Conservation (phyloP, 2,113 vertebrate genomes). For the Cyprinodon brontotheroides region DNA sequence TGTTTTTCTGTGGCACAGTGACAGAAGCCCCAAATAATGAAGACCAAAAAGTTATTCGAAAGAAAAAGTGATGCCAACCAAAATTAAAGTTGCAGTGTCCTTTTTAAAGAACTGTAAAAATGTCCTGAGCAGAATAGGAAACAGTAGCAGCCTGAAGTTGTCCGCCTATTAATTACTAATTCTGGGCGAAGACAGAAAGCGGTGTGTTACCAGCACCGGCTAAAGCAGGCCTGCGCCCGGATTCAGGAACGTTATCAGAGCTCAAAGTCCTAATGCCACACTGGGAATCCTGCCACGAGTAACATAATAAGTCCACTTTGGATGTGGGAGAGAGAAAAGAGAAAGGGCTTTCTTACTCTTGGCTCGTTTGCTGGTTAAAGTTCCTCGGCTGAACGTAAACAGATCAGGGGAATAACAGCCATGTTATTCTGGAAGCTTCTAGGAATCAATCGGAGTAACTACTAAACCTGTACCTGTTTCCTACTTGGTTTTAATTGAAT, state of each 20-base stretch:
- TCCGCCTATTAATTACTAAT: slow-evolving; percentile 67
- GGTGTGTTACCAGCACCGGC: slow-evolving; percentile 70
- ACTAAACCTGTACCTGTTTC: slow-evolving; percentile 52
- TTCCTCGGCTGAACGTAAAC: slow-evolving; percentile 72
- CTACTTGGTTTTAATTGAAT: neutral
- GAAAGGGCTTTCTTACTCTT: slow-evolving; percentile 47
- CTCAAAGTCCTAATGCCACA: slow-evolving; percentile 78
- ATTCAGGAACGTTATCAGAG: slow-evolving; percentile 73
- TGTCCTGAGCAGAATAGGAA: slow-evolving; percentile 51
- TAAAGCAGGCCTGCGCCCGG: slow-evolving; percentile 64
- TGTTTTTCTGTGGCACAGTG: slow-evolving; percentile 55
- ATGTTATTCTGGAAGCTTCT: slow-evolving; percentile 58
- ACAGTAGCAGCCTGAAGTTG: slow-evolving; percentile 61
- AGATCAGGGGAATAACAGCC: slow-evolving; percentile 68
- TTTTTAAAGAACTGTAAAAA: slow-evolving; percentile 35
- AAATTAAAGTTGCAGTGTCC: slow-evolving; percentile 1
- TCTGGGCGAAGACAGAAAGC: slow-evolving; percentile 58
- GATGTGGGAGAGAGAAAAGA: slow-evolving; percentile 51
- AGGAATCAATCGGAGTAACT: slow-evolving; percentile 50
- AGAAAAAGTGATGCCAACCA: neutral
- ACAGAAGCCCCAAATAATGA: slow-evolving; percentile 12
- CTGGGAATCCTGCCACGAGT: slow-evolving; percentile 75
- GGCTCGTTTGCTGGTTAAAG: slow-evolving; percentile 62
- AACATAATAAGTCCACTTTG: slow-evolving; percentile 78
- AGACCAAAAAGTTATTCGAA: neutral